Evolutionary conservation across 2,888 invertebrate genomes (phyloP).

Genomic region (Nudaria mundana): DNA sequence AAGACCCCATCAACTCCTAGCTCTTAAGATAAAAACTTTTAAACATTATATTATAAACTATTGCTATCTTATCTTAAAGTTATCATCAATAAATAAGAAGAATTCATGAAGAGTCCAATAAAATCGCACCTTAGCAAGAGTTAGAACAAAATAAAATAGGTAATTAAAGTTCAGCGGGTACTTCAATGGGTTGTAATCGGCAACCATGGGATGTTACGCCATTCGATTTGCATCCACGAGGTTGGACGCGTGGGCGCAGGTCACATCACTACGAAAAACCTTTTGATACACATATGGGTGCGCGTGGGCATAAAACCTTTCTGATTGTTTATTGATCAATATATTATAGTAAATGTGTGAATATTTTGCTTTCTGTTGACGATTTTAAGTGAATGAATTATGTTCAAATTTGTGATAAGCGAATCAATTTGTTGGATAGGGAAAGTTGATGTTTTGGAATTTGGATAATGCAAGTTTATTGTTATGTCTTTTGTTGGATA

Average conservation of each 20-base stretch:
- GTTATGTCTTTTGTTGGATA: slow-evolving; percentile 29
- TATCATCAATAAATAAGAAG: neutral
- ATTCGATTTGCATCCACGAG: slow-evolving; percentile 42
- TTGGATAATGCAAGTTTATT: slow-evolving; percentile 33
- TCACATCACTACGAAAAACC: slow-evolving; percentile 26
- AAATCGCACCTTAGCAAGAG: slow-evolving; percentile 1
- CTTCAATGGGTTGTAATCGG: slow-evolving; percentile 5
- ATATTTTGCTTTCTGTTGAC: slow-evolving; percentile 22
- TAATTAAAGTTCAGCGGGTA: slow-evolving; percentile 3
- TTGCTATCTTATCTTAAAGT: neutral
- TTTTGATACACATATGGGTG: slow-evolving; percentile 28
- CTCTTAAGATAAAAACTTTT: no score
- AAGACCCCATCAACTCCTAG: no score
- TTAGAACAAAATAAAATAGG: slow-evolving; percentile 1
- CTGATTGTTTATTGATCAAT: slow-evolving; percentile 32
- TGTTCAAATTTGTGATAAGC: slow-evolving; percentile 24
- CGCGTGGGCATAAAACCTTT: slow-evolving; percentile 29
- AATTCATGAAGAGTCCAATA: neutral
- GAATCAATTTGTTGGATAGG: slow-evolving; percentile 28
- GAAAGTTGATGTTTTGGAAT: slow-evolving; percentile 24
- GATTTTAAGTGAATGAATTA: slow-evolving; percentile 33
- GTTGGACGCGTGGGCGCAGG: slow-evolving; percentile 45
- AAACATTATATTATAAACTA: no score
- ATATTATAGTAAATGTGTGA: slow-evolving; percentile 30
- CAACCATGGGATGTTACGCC: slow-evolving; percentile 15